Evolutionary conservation across 2,888 invertebrate species (phyloP), one percentile per base, ranked within the genome.

Genomic region (Tenthredo scrophulariae): DNA sequence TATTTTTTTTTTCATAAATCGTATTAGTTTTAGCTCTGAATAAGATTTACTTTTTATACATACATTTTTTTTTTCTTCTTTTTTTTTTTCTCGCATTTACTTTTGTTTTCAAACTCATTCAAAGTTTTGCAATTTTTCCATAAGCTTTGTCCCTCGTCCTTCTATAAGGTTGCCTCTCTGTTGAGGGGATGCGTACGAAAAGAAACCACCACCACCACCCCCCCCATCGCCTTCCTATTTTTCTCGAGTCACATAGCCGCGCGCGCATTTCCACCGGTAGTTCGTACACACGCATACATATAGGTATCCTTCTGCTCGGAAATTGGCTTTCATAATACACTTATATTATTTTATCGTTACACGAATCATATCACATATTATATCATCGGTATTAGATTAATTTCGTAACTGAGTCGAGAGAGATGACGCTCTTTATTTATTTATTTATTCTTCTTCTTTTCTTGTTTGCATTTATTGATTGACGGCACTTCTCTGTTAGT

Each of bases 321-420:
- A 67, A 26, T 26, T 67, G 67, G 33, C 33, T 33, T 67, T 67
- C 67, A 67, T 18, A 67, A 67, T 67, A 29, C 67, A 18, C 67
- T 29, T 33, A 67, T 33, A 33, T 67, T 33, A 33, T 67, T 54
- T 67, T 67, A 67, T 67, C 67, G 33, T 67, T 67, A 67, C 67
- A 67, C 33, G 18, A 67, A 33, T 67, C 29, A 18, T 67, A 67
- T 67, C 67, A 18, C 33, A 18, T 33, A 18, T 67, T 67, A 67
- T 33, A 67, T 67, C 67, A 67, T 33, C 62, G 26, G 22, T 26
- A 62, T 62, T 26, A 62, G 22, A 62, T 62, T 62, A 13, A 26
- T 62, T 62, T 62, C 4, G 26, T 62, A 62, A 62, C 13, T 26
- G 10, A 62, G 3, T 26, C 62, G 26, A 26, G 62, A 62, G 13